Base-by-base conservation (phyloP, 2,797 vertebrate species). In the Scolopax rusticola region DNA sequence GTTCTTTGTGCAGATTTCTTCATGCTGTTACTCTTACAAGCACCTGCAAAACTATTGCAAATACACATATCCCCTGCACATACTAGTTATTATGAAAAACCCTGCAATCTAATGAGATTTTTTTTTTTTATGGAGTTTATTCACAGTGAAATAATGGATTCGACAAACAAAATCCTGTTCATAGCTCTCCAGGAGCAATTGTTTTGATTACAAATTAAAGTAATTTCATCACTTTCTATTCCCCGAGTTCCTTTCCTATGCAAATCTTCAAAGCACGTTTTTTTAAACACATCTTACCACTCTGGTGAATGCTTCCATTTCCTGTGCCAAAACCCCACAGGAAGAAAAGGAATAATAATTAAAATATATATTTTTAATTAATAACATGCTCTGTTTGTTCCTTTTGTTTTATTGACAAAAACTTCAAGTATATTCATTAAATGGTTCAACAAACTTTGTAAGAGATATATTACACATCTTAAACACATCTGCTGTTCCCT, bases 141-240 rank as follows among this genome's bases (percentile, higher is more conserved):
- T 96, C 82, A 89, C 86, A 80, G 40, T 54, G 45, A 86, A 63
- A 47, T 65, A 84, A 50, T 36, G 23, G 54, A 73, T 91, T 83
- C 2, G 0, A 83, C 30, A 64, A 91, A 63, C 1, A 2, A 79
- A 76, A 86, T 32, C 36, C 32, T 24, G 32, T n/a, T 71, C 45
- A 3, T 11, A 71, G 19, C 27, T 91, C 61, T 87, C 64, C n/a
- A 50, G 76, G 8, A 94, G 17, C 53, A 83, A 71, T 43, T 69
- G 24, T 77, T 96, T 68, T 94, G 61, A 87, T 75, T 89, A 60
- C 56, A 94, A 90, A 94, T 76, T 65, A 38, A 89, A 80, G 68
- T 50, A 18, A 83, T 82, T 92, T 54, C 50, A 14, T 88, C 61
- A 61, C 16, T 76, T 92, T 59, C 43, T 85, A 43, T 71, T 93